Evolutionary conservation across 1,140 invertebrate species (phyloP), one percentile per base, ranked within the genome.

Genomic region (Brachionus manjavacas): DNA sequence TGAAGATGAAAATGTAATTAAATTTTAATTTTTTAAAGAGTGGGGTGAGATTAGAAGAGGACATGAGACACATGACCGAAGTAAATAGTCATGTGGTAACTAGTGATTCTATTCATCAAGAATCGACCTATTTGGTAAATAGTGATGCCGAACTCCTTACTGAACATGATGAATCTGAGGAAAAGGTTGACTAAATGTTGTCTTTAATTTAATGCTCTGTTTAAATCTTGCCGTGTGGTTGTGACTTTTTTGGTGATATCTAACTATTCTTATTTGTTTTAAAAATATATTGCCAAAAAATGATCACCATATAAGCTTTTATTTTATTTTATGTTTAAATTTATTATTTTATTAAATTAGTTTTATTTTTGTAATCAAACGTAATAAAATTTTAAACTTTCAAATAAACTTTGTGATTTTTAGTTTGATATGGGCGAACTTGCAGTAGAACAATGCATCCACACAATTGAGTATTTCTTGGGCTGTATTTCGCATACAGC

Each of bases 401-500:
- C 64, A 64, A 35, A 16, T 28, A 9, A 20, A 81, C 4, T 28
- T 31, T 64, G n/a, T 55, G 41, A 16, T 39, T n/a, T 70, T 70
- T 14, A 35, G 81, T 68, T 83, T 83, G 83, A 84, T 41, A 93
- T 97, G 89, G 92, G 92, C 49, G 96, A 98, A 87, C 90, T 96
- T 60, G 94, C 96, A 90, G 96, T 97, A 85, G 93, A 96, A 88
- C 95, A 96, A 88, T 93, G 92, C 28, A 98, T 98, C 86, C 96
- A 98, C 88, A 98, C 96, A 7, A 97, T 98, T 86, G 96, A 98
- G 90, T 98, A 96, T 89, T 95, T 95, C 86, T 92, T 98, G 52
- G 96, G 96, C 87, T 97, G 95, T 85, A 93, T 98, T 85, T 97
- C 96, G 0, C 95, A 98, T 88, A 98, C 96, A 0, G 96, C 96